Percentiles rank a stretch among this genome's conserved stretches.
Conservation (phyloP, 1,140 invertebrate genomes). For the Ostrea denselamellosa region DNA sequence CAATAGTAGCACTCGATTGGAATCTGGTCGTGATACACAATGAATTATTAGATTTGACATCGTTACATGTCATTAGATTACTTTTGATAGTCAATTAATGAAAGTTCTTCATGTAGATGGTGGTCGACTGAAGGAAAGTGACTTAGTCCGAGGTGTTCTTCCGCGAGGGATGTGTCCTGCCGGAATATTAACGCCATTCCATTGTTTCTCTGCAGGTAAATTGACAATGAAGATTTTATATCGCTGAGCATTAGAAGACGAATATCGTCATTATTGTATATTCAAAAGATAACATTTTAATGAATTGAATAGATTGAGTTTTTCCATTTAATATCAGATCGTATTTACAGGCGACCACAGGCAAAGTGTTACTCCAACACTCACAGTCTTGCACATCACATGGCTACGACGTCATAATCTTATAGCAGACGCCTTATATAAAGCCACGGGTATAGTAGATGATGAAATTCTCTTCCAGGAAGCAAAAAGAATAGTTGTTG, state of each 20-base stretch:
- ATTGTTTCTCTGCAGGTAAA: neutral
- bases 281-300: no score
- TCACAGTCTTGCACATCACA: conserved; percentile 95
- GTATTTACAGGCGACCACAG: conserved; percentile 61
- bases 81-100: no score
- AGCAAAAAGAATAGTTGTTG: conserved; percentile 87
- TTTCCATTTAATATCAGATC: no score
- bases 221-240: neutral
- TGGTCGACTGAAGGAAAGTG: neutral
- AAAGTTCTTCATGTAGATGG: neutral
- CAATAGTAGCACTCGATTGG: no score
- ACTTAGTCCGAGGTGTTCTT: neutral
- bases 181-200: neutral
- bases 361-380: conserved; percentile 59
- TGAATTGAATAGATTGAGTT: no score
- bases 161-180: neutral
- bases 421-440: conserved; percentile 86
- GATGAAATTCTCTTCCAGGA: conserved; percentile 96
- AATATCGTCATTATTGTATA: no score
- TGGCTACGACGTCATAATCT: conserved; percentile 97
- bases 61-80: no score
- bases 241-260: no score
- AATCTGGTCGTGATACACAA: no score
- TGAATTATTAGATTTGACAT: no score
- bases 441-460: conserved; percentile 89